Evolutionary conservation across 2,888 invertebrate genomes (phyloP), one percentile per base, ranked within the genome.

Genomic region (Cryptophagus acutangulus): DNA sequence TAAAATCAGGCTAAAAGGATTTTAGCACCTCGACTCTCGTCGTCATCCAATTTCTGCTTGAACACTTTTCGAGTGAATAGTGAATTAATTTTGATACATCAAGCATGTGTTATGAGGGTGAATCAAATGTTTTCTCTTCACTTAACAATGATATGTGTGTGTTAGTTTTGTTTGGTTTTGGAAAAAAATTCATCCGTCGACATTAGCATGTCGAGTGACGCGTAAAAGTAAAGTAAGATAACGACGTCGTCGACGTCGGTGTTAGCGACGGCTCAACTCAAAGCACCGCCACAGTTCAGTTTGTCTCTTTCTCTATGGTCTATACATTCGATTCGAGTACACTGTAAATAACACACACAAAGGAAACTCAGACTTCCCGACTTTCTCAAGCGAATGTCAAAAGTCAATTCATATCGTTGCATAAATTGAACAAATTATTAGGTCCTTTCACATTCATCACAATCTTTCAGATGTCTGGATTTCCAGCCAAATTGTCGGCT

Each of bases 371-470:
- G n/a, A n/a, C n/a, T n/a, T 59, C 56, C 56, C 51, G 49, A 55
- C 46, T 55, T 59, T 54, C 49, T 57, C 57, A 51, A 54, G 58
- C 57, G 59, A 54, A 59, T 48, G 53, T 59, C 52, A 52, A 58
- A 58, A 55, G 53, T 51, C 57, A 54, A 54, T 57, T 58, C 54
- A 54, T 49, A 50, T 52, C 51, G 40, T 49, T 50, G 55, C 52
- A 57, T 55, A 58, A 58, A 58, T 58, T 58, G 57, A 55, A 57
- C 54, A 53, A 55, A 55, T 56, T 55, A 57, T 55, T 54, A 55
- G 54, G n/a, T n/a, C n/a, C n/a, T n/a, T n/a, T n/a, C n/a, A n/a
- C n/a, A n/a, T n/a, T n/a, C n/a, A n/a, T n/a, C n/a, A n/a, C n/a
- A n/a, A n/a, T n/a, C n/a, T n/a, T n/a, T n/a, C n/a, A n/a, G n/a